Conservation (phyloP, 2,797 vertebrate species). For the Melanotaenia parkinsoni region DNA sequence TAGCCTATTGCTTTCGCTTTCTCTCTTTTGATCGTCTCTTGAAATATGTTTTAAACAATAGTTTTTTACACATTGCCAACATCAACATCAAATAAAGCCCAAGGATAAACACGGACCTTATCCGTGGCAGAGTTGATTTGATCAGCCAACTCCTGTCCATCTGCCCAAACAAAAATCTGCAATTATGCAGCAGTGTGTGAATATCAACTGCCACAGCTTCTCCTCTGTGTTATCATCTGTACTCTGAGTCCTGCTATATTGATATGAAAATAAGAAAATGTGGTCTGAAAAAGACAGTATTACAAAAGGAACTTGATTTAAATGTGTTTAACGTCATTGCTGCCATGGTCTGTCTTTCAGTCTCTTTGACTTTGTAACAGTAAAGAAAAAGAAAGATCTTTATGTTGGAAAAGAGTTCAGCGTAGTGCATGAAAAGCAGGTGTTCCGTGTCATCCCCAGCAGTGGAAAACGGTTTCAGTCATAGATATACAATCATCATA, state of each 20-base stretch:
- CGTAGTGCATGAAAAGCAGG: constrained; percentile 63
- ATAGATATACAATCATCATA: constrained; percentile 67
- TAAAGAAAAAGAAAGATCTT: constrained; percentile 57
- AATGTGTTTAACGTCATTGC: constrained; percentile 54
- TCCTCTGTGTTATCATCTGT: constrained; percentile 27
- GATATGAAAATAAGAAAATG: constrained; percentile 18
- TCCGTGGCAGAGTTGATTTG: constrained; percentile 84
- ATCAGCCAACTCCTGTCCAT: constrained; percentile 82
- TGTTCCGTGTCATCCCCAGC: constrained; percentile 72
- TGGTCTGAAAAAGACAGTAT: constrained; percentile 24
- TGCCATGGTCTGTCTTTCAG: constrained; percentile 36
- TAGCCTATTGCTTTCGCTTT: constrained; percentile 11
- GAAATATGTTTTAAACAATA: constrained; percentile 83
- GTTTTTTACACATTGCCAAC: constrained; percentile 80
- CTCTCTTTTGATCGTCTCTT: constrained; percentile 59
- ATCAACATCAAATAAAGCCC: constrained; percentile 86
- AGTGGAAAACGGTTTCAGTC: constrained; percentile 67
- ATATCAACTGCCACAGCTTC: constrained; percentile 45
- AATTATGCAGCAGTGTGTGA: constrained; percentile 57
- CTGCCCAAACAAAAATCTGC: constrained; percentile 84
- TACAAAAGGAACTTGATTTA: constrained; percentile 30
- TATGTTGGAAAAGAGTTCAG: constrained; percentile 63
- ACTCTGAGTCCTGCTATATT: constrained; percentile 39
- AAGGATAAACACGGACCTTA: constrained; percentile 84
- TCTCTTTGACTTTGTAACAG: constrained; percentile 60